Percentiles rank a stretch among this genome's conserved stretches.
Evolutionary conservation across 2,113 vertebrate species (phyloP).

Genomic region (Apodemus speciosus): DNA sequence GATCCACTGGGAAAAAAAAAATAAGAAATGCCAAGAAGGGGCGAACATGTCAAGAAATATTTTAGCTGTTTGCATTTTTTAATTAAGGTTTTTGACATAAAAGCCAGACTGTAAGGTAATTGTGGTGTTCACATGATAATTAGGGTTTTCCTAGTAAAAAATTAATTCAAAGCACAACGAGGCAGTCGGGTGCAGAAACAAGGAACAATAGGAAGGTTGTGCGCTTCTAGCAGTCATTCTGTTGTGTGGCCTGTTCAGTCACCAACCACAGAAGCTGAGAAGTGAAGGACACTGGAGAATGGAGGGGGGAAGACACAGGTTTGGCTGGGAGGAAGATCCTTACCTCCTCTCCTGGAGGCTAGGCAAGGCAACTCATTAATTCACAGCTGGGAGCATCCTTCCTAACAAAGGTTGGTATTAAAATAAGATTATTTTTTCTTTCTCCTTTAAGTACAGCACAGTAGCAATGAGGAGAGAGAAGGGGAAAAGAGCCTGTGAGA

Average conservation of each 20-base stretch:
- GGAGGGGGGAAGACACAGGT: neutral
- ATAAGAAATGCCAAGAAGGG: neutral
- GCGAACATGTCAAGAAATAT: neutral
- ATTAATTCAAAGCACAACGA: neutral
- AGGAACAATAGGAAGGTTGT: neutral
- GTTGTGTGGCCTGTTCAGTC: neutral
- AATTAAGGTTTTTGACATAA: constrained; percentile 32
- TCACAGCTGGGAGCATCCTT: constrained; percentile 25
- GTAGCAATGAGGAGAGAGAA: neutral
- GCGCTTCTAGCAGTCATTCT: neutral
- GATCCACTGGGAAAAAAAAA: neutral
- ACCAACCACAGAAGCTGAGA: neutral
- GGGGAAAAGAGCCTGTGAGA: neutral
- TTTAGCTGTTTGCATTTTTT: constrained; percentile 25
- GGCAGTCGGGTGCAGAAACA: neutral
- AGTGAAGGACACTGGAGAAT: neutral
- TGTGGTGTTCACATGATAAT: constrained; percentile 16
- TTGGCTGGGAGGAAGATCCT: neutral
- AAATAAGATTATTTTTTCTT: neutral
- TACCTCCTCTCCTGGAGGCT: neutral
- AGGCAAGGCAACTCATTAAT: constrained; percentile 34
- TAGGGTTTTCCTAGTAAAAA: constrained; percentile 43
- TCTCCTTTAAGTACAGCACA: neutral
- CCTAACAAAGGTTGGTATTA: neutral
- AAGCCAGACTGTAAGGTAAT: neutral